A percentile compares a stretch with the other conserved stretches of the same genome.
These are phyloP conservation scores for Bombylius discolor DNA, from an alignment of 2,888 invertebrate genomes.

Conservation along the genomic window DNA sequence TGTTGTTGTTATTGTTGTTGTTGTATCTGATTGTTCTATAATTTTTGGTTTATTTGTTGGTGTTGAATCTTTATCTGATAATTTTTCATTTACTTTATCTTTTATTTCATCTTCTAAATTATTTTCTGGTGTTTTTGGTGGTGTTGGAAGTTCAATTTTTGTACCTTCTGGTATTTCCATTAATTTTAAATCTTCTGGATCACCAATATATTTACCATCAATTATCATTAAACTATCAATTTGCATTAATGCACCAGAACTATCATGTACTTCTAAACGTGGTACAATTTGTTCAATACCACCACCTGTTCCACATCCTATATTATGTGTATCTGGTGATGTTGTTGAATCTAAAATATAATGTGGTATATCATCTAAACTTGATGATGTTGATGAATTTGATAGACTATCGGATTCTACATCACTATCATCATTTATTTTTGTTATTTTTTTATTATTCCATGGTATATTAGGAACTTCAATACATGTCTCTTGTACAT, in stretches of 20 bases:
- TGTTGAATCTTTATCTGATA: neutral
- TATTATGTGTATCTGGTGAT: slow-evolving; percentile 35
- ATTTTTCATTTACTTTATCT: neutral
- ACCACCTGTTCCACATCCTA: slow-evolving; percentile 1
- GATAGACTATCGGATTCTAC: slow-evolving; percentile 44
- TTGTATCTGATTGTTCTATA: neutral
- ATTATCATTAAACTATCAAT: slow-evolving; percentile 46
- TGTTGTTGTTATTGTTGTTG: neutral
- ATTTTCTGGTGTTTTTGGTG: slow-evolving; percentile 15
- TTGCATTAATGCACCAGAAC: slow-evolving; percentile 52
- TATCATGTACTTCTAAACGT: slow-evolving; percentile 58
- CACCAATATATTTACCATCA: slow-evolving; percentile 36
- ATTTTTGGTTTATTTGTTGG: neutral
- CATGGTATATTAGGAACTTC: slow-evolving; percentile 44
- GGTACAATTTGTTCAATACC: slow-evolving; percentile 39
- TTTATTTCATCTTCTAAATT: neutral
- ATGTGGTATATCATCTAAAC: slow-evolving; percentile 36
- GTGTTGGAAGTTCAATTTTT: slow-evolving; percentile 13
- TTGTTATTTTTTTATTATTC: slow-evolving; percentile 28
- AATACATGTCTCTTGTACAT: slow-evolving; percentile 47
- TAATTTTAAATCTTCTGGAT: slow-evolving; percentile 34
- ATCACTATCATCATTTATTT: slow-evolving; percentile 30
- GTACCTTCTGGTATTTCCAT: slow-evolving; percentile 34
- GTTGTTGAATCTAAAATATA: slow-evolving; percentile 36
- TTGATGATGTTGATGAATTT: slow-evolving; percentile 37